These are phyloP conservation scores for Coregonus ussuriensis DNA, from an alignment of 2,797 vertebrate genomes.

Conservation along the genomic window DNA sequence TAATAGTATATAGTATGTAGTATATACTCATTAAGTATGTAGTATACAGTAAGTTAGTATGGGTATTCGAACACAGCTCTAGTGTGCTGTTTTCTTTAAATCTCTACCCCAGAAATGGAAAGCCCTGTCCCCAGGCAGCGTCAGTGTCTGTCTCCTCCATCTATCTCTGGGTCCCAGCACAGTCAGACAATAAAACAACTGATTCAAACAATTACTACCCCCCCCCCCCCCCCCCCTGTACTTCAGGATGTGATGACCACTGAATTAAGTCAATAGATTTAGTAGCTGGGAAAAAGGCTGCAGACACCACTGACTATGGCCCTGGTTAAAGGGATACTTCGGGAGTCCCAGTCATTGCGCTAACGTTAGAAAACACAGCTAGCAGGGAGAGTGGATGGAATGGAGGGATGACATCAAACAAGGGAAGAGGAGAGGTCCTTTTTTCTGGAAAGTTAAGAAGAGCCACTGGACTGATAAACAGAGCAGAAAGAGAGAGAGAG, in stretches of 20 bases:
- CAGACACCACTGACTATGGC: neutral
- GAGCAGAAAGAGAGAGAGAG: neutral
- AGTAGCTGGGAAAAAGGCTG: constrained; percentile 4
- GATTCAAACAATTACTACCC: constrained; percentile 54
- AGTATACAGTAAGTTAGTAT: too few relatives aligned
- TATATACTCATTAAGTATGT: too few relatives aligned
- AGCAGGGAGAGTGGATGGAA: constrained; percentile 18
- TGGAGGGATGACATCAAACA: constrained; percentile 34
- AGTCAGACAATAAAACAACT: constrained; percentile 57
- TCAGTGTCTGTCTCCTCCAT: neutral
- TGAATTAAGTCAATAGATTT: constrained; percentile 25
- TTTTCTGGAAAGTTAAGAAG: constrained; percentile 33
- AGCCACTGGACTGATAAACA: constrained; percentile 5
- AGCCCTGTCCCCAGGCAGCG: neutral
- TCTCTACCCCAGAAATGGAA: neutral
- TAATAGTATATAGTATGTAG: too few relatives aligned
- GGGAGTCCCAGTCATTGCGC: constrained; percentile 1
- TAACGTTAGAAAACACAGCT: constrained; percentile 32
- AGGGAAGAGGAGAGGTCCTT: constrained; percentile 28
- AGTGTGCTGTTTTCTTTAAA: neutral
- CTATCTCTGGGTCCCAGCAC: neutral
- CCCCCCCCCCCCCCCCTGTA: constrained; percentile 34
- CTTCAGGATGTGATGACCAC: constrained; percentile 43
- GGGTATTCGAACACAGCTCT: neutral
- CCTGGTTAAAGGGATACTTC: neutral